phyloP scores from a whole-genome alignment of 1,140 invertebrate species.

The Drosophila sulfurigaster region DNA sequence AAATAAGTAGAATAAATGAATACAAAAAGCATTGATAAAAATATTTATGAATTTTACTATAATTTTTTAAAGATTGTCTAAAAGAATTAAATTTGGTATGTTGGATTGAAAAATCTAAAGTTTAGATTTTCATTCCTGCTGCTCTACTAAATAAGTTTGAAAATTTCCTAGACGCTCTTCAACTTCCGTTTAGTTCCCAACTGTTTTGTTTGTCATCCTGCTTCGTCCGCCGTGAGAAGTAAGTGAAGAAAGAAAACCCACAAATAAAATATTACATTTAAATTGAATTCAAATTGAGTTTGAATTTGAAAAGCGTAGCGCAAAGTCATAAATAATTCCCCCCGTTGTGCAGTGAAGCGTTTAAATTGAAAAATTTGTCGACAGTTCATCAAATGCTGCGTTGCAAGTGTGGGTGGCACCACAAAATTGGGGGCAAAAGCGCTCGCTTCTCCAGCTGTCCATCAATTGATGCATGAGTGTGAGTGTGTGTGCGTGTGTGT shows the following conservation, averaged over 20 bases:
- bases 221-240: slow-evolving; percentile 19
- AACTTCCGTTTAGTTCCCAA: neutral
- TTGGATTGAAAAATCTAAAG: no score
- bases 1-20: no score
- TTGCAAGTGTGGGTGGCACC: slow-evolving; percentile 56
- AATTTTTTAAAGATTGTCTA: no score
- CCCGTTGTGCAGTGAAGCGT: slow-evolving; percentile 62
- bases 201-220: neutral
- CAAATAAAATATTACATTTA: slow-evolving; percentile 19
- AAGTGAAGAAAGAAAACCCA: slow-evolving; percentile 4
- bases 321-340: slow-evolving; percentile 51
- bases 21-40: no score
- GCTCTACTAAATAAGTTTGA: neutral
- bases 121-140: neutral
- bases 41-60: no score
- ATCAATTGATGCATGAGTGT: slow-evolving; percentile 58
- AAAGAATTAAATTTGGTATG: no score
- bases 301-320: slow-evolving; percentile 54
- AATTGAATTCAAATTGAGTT: slow-evolving; percentile 27
- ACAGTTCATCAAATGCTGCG: slow-evolving; percentile 57
- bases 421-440: slow-evolving; percentile 2
- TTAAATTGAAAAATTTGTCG: slow-evolving; percentile 75
- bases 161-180: neutral
- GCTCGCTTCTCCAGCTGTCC: slow-evolving; percentile 37
- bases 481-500: no score